A percentile compares a stretch with the other conserved stretches of the same genome.
Conservation (phyloP, 2,113 vertebrate genomes). For the Sturnira hondurensis region DNA sequence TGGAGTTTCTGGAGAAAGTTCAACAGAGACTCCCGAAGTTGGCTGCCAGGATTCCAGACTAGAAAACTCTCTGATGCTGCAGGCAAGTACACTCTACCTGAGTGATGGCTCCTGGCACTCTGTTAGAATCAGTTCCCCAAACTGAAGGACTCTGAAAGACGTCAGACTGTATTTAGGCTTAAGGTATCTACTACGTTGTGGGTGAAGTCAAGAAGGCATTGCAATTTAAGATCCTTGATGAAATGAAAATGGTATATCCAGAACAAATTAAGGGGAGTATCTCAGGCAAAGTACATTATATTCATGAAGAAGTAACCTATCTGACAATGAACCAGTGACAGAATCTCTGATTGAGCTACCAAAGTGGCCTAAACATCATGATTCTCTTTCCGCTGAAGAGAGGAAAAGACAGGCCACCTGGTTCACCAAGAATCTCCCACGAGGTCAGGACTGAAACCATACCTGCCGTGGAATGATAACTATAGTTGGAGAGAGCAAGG, state of each 20-base stretch:
- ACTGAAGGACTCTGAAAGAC: not conserved
- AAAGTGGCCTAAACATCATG: not conserved
- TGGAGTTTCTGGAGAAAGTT: not conserved
- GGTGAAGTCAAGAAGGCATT: not conserved
- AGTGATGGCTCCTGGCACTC: not conserved
- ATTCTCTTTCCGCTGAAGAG: not conserved
- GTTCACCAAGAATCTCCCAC: not conserved
- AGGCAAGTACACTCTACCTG: not conserved
- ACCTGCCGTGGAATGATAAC: no score
- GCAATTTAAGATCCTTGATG: not conserved
- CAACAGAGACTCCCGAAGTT: not conserved
- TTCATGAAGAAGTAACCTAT: not conserved
- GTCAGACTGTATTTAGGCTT: not conserved
- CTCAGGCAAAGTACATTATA: not conserved
- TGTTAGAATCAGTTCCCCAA: not conserved
- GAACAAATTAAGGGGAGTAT: not conserved
- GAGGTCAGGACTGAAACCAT: not conserved
- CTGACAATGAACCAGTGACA: not conserved
- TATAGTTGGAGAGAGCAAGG: not conserved
- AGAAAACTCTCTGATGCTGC: not conserved
- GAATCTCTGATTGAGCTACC: not conserved
- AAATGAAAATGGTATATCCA: not conserved
- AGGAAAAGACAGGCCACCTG: not conserved
- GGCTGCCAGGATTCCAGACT: not conserved
- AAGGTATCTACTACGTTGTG: not conserved